Base-by-base conservation (phyloP, 2,797 vertebrate genomes). In the Halcyon chelicuti region DNA sequence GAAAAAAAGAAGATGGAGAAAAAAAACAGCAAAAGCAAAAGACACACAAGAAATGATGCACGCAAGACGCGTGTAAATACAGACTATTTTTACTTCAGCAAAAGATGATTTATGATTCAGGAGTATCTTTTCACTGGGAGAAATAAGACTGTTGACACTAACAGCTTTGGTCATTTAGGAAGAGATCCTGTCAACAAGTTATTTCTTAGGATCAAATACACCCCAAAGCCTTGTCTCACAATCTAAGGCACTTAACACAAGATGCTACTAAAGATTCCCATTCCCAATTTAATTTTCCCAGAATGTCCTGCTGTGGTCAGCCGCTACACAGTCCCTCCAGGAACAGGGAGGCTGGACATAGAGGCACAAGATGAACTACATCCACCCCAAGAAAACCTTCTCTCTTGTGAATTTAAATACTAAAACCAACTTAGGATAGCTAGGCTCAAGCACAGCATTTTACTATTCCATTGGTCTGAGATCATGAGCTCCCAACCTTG, bases 71-170 rank as follows among this genome's bases (percentile, higher is more conserved):
- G 81, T 33, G 54, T 52, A 86, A 92, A 84, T 65, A 75, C 79
- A 87, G 25, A 19, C 55, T 82, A 79, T 85, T 93, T 86, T 78
- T 81, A 77, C 19, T 68, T 84, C 6, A 92, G 82, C 46, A 78
- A 77, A 84, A 88, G 73, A 68, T 57, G 23, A 26, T 58, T 81
- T 81, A 54, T 2, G 2, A 72, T 65, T 51, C 70, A 88, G 68
- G 70, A 77, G 26, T 84, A 72, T 52, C 54, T 93, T 87, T 86
- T 74, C 67, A 67, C 51, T 31, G 25, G 18, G 52, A 92, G 61
- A 92, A 95, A 20, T 51, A 67, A 60, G 31, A 58, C n/a, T 76
- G 39, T 20, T 44, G 71, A 33, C 60, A 63, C 7, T 35, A 60
- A 82, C 31, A 67, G 68, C 37, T 90, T 77, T 14, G 29, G 33